Base-by-base conservation (phyloP, 2,888 invertebrate species). In the Latheticus oryzae region DNA sequence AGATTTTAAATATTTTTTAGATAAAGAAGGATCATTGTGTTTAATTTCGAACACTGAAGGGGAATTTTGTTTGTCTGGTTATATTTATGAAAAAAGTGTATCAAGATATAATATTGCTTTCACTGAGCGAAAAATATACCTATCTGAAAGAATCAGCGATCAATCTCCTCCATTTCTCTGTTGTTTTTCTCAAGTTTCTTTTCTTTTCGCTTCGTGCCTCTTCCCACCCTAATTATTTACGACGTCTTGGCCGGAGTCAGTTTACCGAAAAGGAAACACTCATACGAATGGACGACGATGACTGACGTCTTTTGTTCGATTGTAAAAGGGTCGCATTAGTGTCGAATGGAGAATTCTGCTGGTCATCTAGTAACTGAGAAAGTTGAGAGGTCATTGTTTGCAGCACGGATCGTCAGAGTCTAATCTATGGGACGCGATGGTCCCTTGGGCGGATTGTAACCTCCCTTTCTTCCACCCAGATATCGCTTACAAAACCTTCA, bases 341-440 rank as follows among this genome's bases (percentile, higher is more conserved):
- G 45, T 37, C 54, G 54, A 54, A 54, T 54, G 40, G 56, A 42
- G 56, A 50, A 50, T n/a, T 50, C 56, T 56, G 56, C 56, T 33
- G 56, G 56, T 56, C 56, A 56, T 56, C 50, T 50, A 35, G 50
- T 13, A 38, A 40, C 47, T 47, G 55, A 47, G 55, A 54, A 45
- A 37, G 55, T 47, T 52, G 52, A 52, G 48, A 50, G 50, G 56
- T 56, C 56, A 56, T 56, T 56, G 56, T 56, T 56, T 56, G 56
- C 50, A 15, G 56, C 56, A 32, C 55, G 55, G 48, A 55, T 55
- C 55, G 55, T 17, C 47, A 33, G 48, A 47, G 32, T 42, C 42
- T 55, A 55, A 55, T 55, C 56, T 42, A 24, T 32, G 42, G 55
- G 56, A 40, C 33, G 28, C 32, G 47, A 23, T 13, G 38, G 26